Conservation (phyloP, 23 tunicate species). For the Aplidium turbinatum region DNA sequence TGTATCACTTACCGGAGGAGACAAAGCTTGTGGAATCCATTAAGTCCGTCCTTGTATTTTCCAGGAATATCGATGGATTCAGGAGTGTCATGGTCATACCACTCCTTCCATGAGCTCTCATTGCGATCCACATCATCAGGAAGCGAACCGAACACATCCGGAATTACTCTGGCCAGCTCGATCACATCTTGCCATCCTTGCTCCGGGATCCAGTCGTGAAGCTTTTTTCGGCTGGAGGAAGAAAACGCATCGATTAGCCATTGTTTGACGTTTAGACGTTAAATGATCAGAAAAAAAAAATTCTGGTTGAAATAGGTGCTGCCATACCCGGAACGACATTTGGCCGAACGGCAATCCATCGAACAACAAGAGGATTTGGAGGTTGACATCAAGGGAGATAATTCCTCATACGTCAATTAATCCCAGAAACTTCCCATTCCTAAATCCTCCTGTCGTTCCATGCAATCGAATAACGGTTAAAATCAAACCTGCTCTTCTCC, state of each 20-base stretch:
- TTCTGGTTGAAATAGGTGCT: too few relatives aligned
- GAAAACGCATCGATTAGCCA: neutral
- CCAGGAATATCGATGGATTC: slow-evolving; percentile 84
- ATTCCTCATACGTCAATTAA: too few relatives aligned
- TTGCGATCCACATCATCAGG: slow-evolving; percentile 88
- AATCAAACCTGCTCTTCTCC: slow-evolving; percentile 87
- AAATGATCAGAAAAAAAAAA: too few relatives aligned
- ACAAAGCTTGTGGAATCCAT: slow-evolving; percentile 83
- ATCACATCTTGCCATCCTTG: slow-evolving; percentile 98
- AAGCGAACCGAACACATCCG: slow-evolving; percentile 72
- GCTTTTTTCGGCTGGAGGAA: slow-evolving; percentile 76
- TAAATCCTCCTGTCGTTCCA: too few relatives aligned
- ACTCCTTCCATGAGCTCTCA: slow-evolving; percentile 75
- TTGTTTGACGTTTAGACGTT: neutral
- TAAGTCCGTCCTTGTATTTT: slow-evolving; percentile 75
- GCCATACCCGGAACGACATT: too few relatives aligned
- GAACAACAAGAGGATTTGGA: too few relatives aligned
- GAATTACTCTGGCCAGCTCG: slow-evolving; percentile 71
- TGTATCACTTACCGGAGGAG: slow-evolving; percentile 60
- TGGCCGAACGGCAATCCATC: too few relatives aligned
- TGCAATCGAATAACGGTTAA: neutral
- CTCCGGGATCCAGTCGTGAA: slow-evolving; percentile 94
- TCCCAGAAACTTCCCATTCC: too few relatives aligned
- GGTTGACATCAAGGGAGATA: too few relatives aligned
- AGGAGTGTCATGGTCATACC: slow-evolving; percentile 98